Base-by-base conservation (phyloP, 2,797 vertebrate genomes). In the Tenualosa ilisha region DNA sequence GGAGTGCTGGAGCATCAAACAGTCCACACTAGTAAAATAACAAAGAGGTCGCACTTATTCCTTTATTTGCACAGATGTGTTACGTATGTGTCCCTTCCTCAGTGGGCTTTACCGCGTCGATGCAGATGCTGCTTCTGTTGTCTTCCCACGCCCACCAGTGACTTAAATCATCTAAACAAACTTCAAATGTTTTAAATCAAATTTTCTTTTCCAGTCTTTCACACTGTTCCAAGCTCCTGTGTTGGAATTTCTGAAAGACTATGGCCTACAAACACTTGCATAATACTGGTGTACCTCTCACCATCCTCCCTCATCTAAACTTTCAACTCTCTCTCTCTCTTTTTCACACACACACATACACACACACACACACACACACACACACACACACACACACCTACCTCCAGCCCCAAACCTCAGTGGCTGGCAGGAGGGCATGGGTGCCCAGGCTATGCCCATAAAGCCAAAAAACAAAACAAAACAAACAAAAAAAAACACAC, bases 351-450 rank as follows among this genome's bases (percentile, higher is more conserved):
- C 59, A 68, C 9, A 68, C n/a, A n/a, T n/a, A n/a, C n/a, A n/a
- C n/a, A n/a, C n/a, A n/a, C n/a, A n/a, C 65, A 68, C 26, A 68
- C 65, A 68, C 65, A 68, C 65, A 68, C 65, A 68, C 65, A 68
- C 26, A 68, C 9, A 68, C 31, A 63, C 61, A 68, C 63, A 68
- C 63, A 13, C 63, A 68, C 9, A 40, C 26, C 12, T 11, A 37
- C 2, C 63, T 68, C 63, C 31, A 68, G n/a, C 12, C 3, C 13
- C 63, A 31, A 37, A 26, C 65, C 31, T 17, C 31, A 72, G 65
- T 1, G 72, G 40, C 72, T 17, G 6, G 72, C 20, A 46, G 15
- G 72, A 43, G 72, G 15, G 72, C 20, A 46, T 79, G 40, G 37
- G n/a, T 63, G 22, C 59, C n/a, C 59, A 2, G 59, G 59, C 56